Evolutionary conservation across 2,888 invertebrate species (phyloP).

Genomic region (Calliopum simillimum): DNA sequence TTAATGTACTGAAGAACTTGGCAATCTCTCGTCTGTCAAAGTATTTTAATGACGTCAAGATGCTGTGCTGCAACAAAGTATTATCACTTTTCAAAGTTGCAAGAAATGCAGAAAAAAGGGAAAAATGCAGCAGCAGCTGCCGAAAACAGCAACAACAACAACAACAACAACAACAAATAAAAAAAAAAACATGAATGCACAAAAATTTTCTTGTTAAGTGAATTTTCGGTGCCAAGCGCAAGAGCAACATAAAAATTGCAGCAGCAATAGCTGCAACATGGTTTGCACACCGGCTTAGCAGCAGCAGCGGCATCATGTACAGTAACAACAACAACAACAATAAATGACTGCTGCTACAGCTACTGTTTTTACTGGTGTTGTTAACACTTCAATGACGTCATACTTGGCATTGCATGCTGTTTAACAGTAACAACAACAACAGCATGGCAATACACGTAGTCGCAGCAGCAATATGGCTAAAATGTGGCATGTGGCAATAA

Average conservation of each 20-base stretch:
- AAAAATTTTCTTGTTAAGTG: background rate
- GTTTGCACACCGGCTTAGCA: conserved; percentile 11
- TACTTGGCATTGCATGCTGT: conserved; percentile 47
- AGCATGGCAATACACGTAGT: background rate
- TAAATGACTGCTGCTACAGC: conserved; percentile 4
- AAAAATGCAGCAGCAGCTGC: background rate
- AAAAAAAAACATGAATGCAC: background rate
- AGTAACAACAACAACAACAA: conserved; percentile 4
- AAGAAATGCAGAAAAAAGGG: background rate
- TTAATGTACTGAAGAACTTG: too few species aligned
- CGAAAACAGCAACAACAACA: background rate
- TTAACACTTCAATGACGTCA: conserved; percentile 48
- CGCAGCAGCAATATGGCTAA: background rate
- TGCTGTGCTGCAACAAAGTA: too few species aligned
- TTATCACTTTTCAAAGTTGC: too few species aligned
- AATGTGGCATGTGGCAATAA: background rate
- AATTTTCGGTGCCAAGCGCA: conserved; percentile 2
- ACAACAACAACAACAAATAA: background rate
- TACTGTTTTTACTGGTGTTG: conserved; percentile 24
- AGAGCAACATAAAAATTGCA: background rate
- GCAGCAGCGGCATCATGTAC: background rate
- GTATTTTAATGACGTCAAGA: conserved; percentile 26
- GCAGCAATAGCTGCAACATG: background rate
- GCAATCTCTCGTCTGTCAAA: background rate
- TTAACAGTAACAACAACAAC: background rate